A percentile compares a stretch with the other conserved stretches of the same genome.
Evolutionary conservation across 2,797 vertebrate genomes (phyloP).

Genomic region (Pogonophryne albipinna): DNA sequence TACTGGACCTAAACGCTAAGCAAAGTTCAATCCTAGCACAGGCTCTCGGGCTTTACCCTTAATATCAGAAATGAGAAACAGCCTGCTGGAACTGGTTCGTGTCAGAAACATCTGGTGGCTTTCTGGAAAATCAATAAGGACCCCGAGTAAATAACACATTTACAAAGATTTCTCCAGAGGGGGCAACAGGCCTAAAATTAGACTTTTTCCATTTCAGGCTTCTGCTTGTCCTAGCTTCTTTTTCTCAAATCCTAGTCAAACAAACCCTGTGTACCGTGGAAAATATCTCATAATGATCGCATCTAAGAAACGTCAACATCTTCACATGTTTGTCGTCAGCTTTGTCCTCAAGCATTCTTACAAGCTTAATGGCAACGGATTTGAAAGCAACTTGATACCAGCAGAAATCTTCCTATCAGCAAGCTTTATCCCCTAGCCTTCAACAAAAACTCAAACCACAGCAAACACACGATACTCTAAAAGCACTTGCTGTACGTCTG

Average conservation of each 20-base stretch:
- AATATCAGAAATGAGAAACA: slow-evolving; percentile 42
- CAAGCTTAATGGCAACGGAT: slow-evolving; percentile 18
- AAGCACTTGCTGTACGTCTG: slow-evolving; percentile 6
- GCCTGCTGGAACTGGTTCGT: slow-evolving; percentile 62
- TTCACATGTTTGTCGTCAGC: slow-evolving; percentile 3
- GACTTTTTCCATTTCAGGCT: slow-evolving; percentile 20
- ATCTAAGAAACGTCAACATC: background rate
- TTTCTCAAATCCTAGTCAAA: slow-evolving; percentile 9
- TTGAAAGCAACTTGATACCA: slow-evolving; percentile 30
- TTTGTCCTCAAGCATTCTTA: slow-evolving; percentile 18
- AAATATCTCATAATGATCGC: background rate
- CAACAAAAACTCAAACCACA: background rate
- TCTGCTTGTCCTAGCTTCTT: background rate
- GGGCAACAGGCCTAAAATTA: slow-evolving; percentile 40
- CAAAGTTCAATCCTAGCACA: slow-evolving; percentile 22
- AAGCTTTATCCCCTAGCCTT: slow-evolving; percentile 29
- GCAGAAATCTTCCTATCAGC: slow-evolving; percentile 12
- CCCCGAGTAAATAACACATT: slow-evolving; percentile 69
- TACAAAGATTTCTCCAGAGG: slow-evolving; percentile 51
- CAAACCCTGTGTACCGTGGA: background rate
- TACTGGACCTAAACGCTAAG: slow-evolving; percentile 20
- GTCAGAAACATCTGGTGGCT: slow-evolving; percentile 69
- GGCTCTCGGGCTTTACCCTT: slow-evolving; percentile 20
- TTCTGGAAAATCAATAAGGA: slow-evolving; percentile 71
- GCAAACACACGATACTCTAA: background rate